Base-by-base conservation (phyloP, 2,797 vertebrate genomes). In the Neosalanx taihuensis region DNA sequence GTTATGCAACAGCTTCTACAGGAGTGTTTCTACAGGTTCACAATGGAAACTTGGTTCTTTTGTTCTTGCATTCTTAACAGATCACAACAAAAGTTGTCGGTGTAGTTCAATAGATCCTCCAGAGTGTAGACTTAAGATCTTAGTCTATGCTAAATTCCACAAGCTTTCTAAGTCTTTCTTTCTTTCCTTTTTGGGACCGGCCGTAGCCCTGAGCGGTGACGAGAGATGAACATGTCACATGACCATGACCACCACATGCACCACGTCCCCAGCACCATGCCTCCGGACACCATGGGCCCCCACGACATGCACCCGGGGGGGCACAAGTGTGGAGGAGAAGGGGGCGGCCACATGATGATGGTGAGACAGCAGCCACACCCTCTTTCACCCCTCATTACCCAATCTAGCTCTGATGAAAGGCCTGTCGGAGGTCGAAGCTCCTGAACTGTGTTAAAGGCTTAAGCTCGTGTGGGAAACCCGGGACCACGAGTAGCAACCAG, bases 181-280 rank as follows among this genome's bases (percentile, higher is more conserved):
- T 18, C 18, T 13, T 35, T 29, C 37, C 62, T 15, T 46, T 6
- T 64, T 18, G 69, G 46, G 18, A 20, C 23, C 10, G 49, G 49
- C 33, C 3, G 13, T 49, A 30, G 64, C 17, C 53, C 66, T 29
- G 53, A 56, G 79, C 72, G 20, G 26, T 29, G 20, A 70, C 73
- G 56, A 80, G 74, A 70, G 53, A 76, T 35, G 71, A 46, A 46
- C 41, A 46, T 46, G 41, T 46, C 41, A 13, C 7, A 41, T 41
- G 57, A 75, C 70, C 60, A 49, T 66, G 15, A 18, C 51, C 51
- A 49, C 51, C 51, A 57, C 17, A 31, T 61, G 59, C 41, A 68
- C 65, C 72, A 69, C 67, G 26, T 12, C 56, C 71, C 83, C 33
- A 9, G 33, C 18, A 78, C 71, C 53, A 76, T 69, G 76, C 0